phyloP scores from a whole-genome alignment of 2,797 vertebrate genomes.

The Spondyliosoma cantharus region DNA sequence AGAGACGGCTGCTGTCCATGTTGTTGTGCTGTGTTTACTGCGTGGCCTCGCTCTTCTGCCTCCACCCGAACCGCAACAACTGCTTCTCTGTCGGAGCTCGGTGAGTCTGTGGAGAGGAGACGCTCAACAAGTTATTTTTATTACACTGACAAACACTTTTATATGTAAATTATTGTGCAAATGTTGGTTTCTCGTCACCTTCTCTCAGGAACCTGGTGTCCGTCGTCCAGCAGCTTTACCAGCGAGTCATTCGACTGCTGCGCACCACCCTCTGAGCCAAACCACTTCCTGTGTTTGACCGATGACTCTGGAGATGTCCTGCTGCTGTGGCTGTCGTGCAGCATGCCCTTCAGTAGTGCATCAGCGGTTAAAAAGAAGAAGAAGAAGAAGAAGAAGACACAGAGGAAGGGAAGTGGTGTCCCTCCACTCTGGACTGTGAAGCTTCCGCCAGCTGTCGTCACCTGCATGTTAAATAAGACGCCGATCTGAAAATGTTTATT shows the following conservation, averaged over 20 bases:
- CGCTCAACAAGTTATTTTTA: neutral
- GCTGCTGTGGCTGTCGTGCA: neutral
- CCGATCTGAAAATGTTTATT: constrained; percentile 27
- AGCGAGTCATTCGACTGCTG: constrained; percentile 76
- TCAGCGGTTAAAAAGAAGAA: neutral
- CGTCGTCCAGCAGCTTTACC: constrained; percentile 81
- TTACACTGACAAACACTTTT: neutral
- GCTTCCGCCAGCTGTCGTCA: constrained; percentile 6
- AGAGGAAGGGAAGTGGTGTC: constrained; percentile 2
- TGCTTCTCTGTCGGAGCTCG: constrained; percentile 73
- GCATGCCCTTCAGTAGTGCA: constrained; percentile 7
- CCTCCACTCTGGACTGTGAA: constrained; percentile 5
- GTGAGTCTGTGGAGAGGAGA: constrained; percentile 69
- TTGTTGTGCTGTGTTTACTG: constrained; percentile 84
- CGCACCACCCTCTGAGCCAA: constrained; percentile 74
- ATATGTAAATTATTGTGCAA: no score
- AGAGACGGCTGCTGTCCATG: constrained; percentile 81
- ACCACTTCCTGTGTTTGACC: neutral
- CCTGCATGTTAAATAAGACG: constrained; percentile 16
- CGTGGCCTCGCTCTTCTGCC: constrained; percentile 83
- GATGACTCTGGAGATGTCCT: neutral
- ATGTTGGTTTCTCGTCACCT: neutral
- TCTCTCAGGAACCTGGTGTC: constrained; percentile 77
- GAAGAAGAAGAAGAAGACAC: constrained; percentile 7
- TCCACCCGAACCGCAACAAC: constrained; percentile 79